Base-by-base conservation (phyloP, 2,888 invertebrate species). In the Stramonita haemastoma region DNA sequence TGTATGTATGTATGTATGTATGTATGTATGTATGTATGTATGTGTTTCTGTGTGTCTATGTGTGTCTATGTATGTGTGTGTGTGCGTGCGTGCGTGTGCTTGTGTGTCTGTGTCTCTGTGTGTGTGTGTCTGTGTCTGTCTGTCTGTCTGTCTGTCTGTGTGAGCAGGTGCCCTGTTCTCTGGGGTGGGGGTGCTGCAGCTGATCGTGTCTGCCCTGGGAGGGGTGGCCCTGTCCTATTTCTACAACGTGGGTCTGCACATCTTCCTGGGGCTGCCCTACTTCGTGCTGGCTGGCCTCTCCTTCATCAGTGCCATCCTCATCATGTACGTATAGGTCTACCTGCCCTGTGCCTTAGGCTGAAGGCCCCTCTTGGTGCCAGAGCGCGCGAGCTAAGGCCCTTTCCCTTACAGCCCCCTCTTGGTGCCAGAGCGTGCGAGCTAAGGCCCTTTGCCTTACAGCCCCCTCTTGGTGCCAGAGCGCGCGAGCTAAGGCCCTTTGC, bases 171-270 rank as follows among this genome's bases (percentile, higher is more conserved):
- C 87, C 6, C 46, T 87, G 73, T 79, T 79, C 46, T 79, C 81
- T n/a, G 79, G 87, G 5, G 79, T 87, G 17, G 87, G 87, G 8
- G 87, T 87, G 56, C 79, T 87, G 29, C 87, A 87, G 57, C 79
- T 87, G 87, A 15, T 87, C 5, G 77, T 87, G 46, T 79, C 87
- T 4, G 36, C 79, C 5, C 29, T 79, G 29, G 5, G 79, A 0
- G 87, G 87, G 15, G 57, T 87, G 34, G 19, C 34, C 0, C 22
- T 77, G 73, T 81, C 87, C 36, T n/a, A n/a, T 56, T 17, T 79
- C 57, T 87, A 87, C 57, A 79, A 15, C 5, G 87, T 29, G 26
- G 87, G 77, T 4, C 79, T 87, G 87, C 13, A n/a, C 4, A 15
- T 87, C 2, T 87, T 57, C 57, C 77, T 29, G 46, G 87, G 87